These are phyloP conservation scores for Thripadectes ignobilis DNA, from an alignment of 2,797 vertebrate species.

Conservation along the genomic window DNA sequence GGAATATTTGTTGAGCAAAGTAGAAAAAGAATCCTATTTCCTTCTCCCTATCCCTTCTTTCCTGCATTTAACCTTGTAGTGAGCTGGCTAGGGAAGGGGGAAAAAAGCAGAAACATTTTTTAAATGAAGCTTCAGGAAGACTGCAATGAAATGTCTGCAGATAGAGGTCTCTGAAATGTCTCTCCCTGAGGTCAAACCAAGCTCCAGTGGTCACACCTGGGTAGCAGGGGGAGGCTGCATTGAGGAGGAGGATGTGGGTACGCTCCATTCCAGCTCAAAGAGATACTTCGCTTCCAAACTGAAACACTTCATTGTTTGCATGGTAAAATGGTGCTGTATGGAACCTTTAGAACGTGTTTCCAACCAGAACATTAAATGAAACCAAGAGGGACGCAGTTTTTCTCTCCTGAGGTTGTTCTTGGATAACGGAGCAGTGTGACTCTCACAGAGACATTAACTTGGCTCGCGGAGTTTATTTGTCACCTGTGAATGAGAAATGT, in stretches of 20 bases:
- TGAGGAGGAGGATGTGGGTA: not conserved
- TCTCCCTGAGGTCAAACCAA: not conserved
- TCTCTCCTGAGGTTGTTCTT: accelerated
- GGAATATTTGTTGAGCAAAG: not conserved
- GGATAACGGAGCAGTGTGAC: not conserved
- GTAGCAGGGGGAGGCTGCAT: not conserved
- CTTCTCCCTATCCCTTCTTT: not conserved
- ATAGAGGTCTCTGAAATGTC: not conserved
- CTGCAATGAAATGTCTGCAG: not conserved
- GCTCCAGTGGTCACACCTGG: accelerated
- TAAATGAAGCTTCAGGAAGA: not conserved
- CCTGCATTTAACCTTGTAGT: not conserved
- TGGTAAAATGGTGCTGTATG: not conserved
- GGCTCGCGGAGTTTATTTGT: not conserved
- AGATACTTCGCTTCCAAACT: not conserved
- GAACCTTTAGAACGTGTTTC: not conserved
- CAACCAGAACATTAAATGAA: not conserved
- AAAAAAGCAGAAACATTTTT: not conserved
- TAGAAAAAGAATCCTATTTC: not conserved
- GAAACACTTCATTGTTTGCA: not conserved
- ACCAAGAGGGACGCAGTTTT: accelerated
- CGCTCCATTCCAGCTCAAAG: not conserved
- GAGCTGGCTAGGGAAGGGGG: not conserved
- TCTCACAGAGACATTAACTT: not conserved
- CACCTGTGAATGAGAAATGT: not conserved